Conservation (phyloP, 1,140 invertebrate species). For the Notospermus geniculatus region DNA sequence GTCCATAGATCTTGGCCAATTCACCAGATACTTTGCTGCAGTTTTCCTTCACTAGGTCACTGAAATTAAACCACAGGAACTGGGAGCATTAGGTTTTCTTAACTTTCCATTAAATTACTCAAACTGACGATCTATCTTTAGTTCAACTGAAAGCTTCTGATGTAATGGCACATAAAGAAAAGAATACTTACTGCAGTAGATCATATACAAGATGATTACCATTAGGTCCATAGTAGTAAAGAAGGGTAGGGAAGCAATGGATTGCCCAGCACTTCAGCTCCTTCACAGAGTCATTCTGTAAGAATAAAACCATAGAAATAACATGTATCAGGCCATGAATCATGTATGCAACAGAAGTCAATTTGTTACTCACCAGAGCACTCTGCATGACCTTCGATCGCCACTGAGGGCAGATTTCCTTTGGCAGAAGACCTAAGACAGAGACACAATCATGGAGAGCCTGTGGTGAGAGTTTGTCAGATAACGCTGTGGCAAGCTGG, state of each 20-base stretch:
- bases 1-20: slow-evolving; percentile 22
- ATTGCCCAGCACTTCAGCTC: slow-evolving; percentile 28
- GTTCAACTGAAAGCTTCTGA: too few relatives aligned
- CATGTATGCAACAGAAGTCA: background rate
- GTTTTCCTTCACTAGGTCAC: slow-evolving; percentile 14
- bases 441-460: background rate
- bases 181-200: slow-evolving; percentile 32
- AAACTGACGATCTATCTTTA: background rate
- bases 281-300: slow-evolving; percentile 28
- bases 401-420: slow-evolving; percentile 36
- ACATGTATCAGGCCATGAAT: background rate
- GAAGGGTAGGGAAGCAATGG: slow-evolving; percentile 28
- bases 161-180: background rate
- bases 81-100: slow-evolving; percentile 14
- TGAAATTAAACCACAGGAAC: slow-evolving; percentile 22
- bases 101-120: background rate
- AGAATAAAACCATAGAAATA: too few relatives aligned
- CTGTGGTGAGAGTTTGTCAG: slow-evolving; percentile 19
- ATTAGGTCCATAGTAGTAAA: slow-evolving; percentile 37
- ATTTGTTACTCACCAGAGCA: slow-evolving; percentile 30
- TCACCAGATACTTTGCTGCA: slow-evolving; percentile 4
- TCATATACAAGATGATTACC: slow-evolving; percentile 38
- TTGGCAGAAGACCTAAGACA: slow-evolving; percentile 32
- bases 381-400: slow-evolving; percentile 37
- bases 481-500: slow-evolving; percentile 20